These are phyloP conservation scores for Turritopsis rubra DNA, from an alignment of 30 jellyfish, hydroid and myxozoan species.

Conservation along the genomic window DNA sequence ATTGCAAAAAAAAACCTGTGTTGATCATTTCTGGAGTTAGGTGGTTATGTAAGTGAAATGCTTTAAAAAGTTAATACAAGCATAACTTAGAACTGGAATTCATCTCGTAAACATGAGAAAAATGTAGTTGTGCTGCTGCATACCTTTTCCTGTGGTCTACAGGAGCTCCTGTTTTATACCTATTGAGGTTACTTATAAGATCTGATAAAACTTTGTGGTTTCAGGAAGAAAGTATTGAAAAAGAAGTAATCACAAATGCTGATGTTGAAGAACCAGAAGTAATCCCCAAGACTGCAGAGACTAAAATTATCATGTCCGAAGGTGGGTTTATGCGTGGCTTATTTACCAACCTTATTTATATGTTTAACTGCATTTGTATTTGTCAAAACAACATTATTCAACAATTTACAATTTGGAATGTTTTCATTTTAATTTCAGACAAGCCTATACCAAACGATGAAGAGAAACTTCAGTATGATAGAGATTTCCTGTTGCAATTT, in stretches of 20 bases:
- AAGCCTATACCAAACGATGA: slow-evolving; percentile 10
- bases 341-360: too few relatives aligned
- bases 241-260: slow-evolving; percentile 23
- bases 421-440: slow-evolving; percentile 4
- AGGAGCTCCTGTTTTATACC: too few relatives aligned
- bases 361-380: too few relatives aligned
- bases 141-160: too few relatives aligned
- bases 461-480: slow-evolving; percentile 53
- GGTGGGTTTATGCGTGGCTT: background rate
- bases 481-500: slow-evolving; percentile 77
- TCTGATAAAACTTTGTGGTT: background rate
- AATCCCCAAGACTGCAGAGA: slow-evolving; percentile 11
- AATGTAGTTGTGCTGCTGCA: too few relatives aligned
- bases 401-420: background rate
- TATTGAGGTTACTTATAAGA: background rate
- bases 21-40: too few relatives aligned
- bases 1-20: too few relatives aligned
- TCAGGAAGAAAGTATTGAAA: slow-evolving; percentile 22
- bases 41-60: too few relatives aligned
- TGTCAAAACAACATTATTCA: too few relatives aligned
- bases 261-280: slow-evolving; percentile 37
- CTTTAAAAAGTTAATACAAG: too few relatives aligned
- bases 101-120: too few relatives aligned
- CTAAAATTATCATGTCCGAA: slow-evolving; percentile 13
- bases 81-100: too few relatives aligned